Evolutionary conservation across 1,140 invertebrate genomes (phyloP), one percentile per base, ranked within the genome.

Genomic region (Lepidotrigona ventralis): DNA sequence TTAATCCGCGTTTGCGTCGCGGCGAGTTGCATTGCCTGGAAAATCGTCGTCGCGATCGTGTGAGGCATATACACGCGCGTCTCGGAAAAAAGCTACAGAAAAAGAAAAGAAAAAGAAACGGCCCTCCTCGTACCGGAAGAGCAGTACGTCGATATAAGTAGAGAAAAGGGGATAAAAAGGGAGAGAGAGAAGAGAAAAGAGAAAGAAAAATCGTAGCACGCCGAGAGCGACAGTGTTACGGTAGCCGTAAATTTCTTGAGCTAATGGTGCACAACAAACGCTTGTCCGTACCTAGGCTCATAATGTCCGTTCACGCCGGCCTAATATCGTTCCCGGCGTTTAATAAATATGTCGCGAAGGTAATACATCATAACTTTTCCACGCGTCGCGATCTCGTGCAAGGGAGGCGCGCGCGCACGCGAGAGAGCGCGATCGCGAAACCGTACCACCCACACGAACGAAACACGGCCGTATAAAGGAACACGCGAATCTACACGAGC

Each of bases 301-400:
- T 86, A 88, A 80, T 87, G 88, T 91, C 85, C 88, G 89, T 92
- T 90, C 89, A 81, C 89, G 82, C 88, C 90, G 81, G 88, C 87
- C 91, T 92, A 92, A 92, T 92, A 91, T 91, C 91, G 87, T 85
- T 89, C 83, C 74, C 72, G 76, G 83, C 82, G 77, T 87, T 83
- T 91, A 89, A 91, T 91, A 92, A 93, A 92, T 92, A 91, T 86
- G 88, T 91, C 87, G 83, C 80, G 81, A 2, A 29, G 85, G 78
- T 81, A 79, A 86, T 90, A 87, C 86, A 87, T 91, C 88, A 90
- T 91, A 91, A 91, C 86, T 89, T 88, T 88, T 88, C 77, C 54
- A 70, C 82, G 73, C 74, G 73, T 76, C 77, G 58, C 80, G 74
- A 84, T 82, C 56, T 53, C 54, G 66, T 74, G 77, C 53, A 17